Percentiles rank a stretch among this genome's conserved stretches.
Evolutionary conservation across 2,888 invertebrate species (phyloP).

Genomic region (Copidosoma aretas): DNA sequence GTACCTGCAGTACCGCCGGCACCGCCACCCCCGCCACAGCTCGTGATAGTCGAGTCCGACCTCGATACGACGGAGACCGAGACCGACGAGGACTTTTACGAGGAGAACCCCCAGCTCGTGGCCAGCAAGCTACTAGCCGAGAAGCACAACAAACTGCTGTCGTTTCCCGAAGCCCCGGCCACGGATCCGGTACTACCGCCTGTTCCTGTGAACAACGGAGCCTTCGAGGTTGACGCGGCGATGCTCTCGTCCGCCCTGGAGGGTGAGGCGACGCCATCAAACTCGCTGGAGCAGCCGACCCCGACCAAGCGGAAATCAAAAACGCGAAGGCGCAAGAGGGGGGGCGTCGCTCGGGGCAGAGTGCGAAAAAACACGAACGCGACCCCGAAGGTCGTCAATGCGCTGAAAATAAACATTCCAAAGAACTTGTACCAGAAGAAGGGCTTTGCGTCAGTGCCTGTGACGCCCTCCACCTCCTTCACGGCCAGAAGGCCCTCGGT

Average conservation of each 20-base stretch:
- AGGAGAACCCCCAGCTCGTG: constrained; percentile 78
- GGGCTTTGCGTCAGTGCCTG: constrained; percentile 2
- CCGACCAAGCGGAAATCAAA: constrained; percentile 62
- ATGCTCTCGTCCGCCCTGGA: constrained; percentile 50
- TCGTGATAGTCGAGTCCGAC: constrained; percentile 79
- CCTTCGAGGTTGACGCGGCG: constrained; percentile 43
- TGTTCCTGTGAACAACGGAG: constrained; percentile 56
- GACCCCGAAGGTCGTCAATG: constrained; percentile 62
- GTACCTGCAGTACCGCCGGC: constrained; percentile 60
- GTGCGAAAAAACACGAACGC: constrained; percentile 47
- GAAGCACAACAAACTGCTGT: constrained; percentile 72
- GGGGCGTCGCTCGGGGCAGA: constrained; percentile 43
- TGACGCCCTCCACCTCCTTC: not conserved
- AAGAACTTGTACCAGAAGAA: constrained; percentile 61
- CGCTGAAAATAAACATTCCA: constrained; percentile 71
- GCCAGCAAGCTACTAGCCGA: constrained; percentile 77
- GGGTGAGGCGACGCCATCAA: constrained; percentile 24
- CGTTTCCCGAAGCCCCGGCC: constrained; percentile 70
- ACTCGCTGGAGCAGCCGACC: constrained; percentile 7
- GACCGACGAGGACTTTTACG: constrained; percentile 88
- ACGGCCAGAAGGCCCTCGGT: not conserved
- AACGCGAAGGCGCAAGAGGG: constrained; percentile 71
- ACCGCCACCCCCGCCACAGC: constrained; percentile 62
- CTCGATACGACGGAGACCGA: constrained; percentile 85
- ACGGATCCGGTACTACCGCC: constrained; percentile 42